A percentile compares a stretch with the other conserved stretches of the same genome.
These are phyloP conservation scores for Cephus rjabovi DNA, from an alignment of 2,888 invertebrate genomes.

Conservation along the genomic window DNA sequence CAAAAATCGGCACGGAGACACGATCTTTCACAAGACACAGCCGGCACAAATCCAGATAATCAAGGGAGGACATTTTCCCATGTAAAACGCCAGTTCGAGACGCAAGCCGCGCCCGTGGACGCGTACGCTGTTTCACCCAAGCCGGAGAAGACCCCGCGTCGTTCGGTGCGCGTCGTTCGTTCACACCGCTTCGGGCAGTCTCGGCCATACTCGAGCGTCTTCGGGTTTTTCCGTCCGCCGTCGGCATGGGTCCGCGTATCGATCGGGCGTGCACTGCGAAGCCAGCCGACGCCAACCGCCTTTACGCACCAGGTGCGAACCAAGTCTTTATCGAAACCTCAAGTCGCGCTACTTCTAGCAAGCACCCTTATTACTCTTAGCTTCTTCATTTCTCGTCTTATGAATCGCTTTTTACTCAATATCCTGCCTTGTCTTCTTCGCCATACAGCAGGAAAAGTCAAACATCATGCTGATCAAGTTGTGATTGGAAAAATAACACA, in stretches of 20 bases:
- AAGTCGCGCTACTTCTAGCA: background rate
- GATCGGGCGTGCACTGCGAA: conserved; percentile 27
- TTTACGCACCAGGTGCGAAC: conserved; percentile 17
- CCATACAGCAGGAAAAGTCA: background rate
- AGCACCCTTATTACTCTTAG: background rate
- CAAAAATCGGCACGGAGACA: conserved; percentile 78
- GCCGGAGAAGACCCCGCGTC: conserved; percentile 43
- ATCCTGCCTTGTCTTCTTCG: background rate
- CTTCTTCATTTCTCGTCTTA: background rate
- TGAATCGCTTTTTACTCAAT: background rate
- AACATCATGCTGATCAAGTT: background rate
- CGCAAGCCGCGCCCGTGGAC: conserved; percentile 60
- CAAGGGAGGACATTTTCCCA: conserved; percentile 62
- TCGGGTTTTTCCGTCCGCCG: conserved; percentile 25
- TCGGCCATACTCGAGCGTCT: conserved; percentile 5
- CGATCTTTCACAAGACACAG: conserved; percentile 68
- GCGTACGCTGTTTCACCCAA: conserved; percentile 48
- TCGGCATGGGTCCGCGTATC: conserved; percentile 35
- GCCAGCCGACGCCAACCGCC: conserved; percentile 15
- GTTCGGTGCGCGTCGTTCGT: conserved; percentile 41
- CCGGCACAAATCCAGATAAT: conserved; percentile 64
- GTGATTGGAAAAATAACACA: background rate
- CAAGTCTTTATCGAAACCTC: background rate
- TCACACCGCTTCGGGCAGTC: conserved; percentile 16
- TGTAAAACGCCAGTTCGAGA: conserved; percentile 57